Evolutionary conservation across 2,888 invertebrate genomes (phyloP).

Genomic region (Magallana nippona): DNA sequence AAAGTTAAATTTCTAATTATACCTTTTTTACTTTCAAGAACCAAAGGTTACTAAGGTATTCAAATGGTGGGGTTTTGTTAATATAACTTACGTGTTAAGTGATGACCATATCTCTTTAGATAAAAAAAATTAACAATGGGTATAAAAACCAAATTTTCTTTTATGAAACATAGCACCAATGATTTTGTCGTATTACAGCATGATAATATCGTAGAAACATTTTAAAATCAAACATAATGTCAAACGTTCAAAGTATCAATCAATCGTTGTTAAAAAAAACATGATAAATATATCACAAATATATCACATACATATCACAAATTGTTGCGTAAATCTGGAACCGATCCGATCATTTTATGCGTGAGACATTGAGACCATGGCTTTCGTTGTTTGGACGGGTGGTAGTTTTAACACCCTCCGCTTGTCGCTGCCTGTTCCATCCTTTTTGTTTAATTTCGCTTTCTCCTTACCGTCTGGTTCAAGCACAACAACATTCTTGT

Average conservation of each 20-base stretch:
- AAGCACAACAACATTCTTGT: not conserved
- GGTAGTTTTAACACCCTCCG: slow-evolving; percentile 46
- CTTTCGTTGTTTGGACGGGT: slow-evolving; percentile 48
- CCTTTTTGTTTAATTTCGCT: not conserved
- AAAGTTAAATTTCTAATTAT: too few species aligned
- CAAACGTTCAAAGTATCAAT: too few species aligned
- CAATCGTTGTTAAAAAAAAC: too few species aligned
- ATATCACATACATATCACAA: not conserved
- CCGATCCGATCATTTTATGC: not conserved
- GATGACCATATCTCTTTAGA: too few species aligned
- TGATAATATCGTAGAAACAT: not conserved
- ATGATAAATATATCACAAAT: slow-evolving; percentile 1
- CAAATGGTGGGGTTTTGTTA: too few species aligned
- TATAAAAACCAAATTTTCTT: too few species aligned
- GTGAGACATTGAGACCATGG: slow-evolving; percentile 33
- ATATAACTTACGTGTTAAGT: too few species aligned
- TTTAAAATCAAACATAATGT: too few species aligned
- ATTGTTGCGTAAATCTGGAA: not conserved
- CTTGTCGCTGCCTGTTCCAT: not conserved
- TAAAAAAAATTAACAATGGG: too few species aligned
- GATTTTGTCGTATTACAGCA: not conserved
- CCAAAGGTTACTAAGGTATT: too few species aligned
- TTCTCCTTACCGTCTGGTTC: not conserved
- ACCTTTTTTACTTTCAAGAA: too few species aligned
- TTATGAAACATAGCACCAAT: not conserved